These are phyloP conservation scores for Elysia crispata DNA, from an alignment of 2,888 invertebrate species.

Conservation along the genomic window DNA sequence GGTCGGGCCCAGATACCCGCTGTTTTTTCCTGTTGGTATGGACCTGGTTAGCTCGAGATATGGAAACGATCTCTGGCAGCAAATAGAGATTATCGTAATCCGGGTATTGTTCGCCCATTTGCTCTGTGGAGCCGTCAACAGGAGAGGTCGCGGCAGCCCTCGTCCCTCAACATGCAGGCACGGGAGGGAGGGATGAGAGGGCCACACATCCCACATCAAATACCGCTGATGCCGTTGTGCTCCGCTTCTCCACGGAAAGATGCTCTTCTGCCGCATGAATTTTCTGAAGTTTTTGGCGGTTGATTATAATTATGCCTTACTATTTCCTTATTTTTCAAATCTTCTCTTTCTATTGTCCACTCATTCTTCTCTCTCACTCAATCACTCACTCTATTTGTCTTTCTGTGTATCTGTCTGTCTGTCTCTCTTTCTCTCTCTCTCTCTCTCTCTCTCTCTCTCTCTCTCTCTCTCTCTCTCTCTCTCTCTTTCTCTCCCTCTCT, in stretches of 20 bases:
- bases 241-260: too few relatives aligned
- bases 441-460: constrained; percentile 2
- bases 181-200: too few relatives aligned
- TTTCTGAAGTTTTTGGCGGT: neutral
- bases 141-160: neutral
- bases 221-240: too few relatives aligned
- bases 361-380: neutral
- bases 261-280: too few relatives aligned
- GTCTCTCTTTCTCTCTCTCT: neutral
- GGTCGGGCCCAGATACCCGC: too few relatives aligned
- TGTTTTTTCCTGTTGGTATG: too few relatives aligned
- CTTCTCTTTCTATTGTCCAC: neutral
- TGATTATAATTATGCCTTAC: neutral
- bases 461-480: neutral
- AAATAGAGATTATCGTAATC: constrained; percentile 41
- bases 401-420: neutral
- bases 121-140: neutral
- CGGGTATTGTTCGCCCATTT: constrained; percentile 35
- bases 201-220: too few relatives aligned
- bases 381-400: neutral
- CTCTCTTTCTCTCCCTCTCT: neutral
- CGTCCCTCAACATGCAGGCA: too few relatives aligned
- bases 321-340: neutral
- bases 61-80: neutral
- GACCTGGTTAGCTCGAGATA: too few relatives aligned